These are phyloP conservation scores for Scolopax mira DNA, from an alignment of 2,113 vertebrate genomes.

Conservation along the genomic window DNA sequence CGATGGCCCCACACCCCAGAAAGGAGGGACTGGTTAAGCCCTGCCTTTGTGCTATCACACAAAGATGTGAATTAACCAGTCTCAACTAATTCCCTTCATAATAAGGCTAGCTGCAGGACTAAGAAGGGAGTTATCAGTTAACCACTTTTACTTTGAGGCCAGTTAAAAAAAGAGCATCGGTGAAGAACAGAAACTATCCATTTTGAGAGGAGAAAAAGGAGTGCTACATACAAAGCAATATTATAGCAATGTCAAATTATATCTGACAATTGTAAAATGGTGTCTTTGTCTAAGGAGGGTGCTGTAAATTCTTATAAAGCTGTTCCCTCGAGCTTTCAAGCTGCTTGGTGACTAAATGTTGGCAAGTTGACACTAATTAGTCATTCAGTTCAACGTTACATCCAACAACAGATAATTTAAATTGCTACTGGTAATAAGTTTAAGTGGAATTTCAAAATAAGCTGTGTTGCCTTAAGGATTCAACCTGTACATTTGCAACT, in stretches of 20 bases:
- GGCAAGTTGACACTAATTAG: slow-evolving; percentile 64
- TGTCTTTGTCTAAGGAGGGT: slow-evolving; percentile 35
- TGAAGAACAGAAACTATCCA: neutral
- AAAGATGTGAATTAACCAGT: neutral
- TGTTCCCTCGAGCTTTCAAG: slow-evolving; percentile 50
- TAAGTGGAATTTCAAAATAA: slow-evolving; percentile 54
- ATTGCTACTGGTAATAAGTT: slow-evolving; percentile 60
- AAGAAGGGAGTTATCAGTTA: neutral
- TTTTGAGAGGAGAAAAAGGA: slow-evolving; percentile 21
- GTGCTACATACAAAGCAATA: neutral
- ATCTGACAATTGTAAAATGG: slow-evolving; percentile 56
- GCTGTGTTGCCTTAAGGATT: slow-evolving; percentile 28
- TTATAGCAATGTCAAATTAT: slow-evolving; percentile 58
- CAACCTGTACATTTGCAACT: neutral
- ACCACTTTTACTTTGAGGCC: neutral
- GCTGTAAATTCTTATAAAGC: slow-evolving; percentile 38
- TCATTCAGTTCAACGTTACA: slow-evolving; percentile 53
- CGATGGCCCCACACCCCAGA: neutral
- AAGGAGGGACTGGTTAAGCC: neutral
- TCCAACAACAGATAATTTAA: slow-evolving; percentile 50
- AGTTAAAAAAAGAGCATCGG: neutral
- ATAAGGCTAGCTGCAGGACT: neutral
- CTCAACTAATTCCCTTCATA: neutral
- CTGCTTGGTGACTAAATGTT: slow-evolving; percentile 49
- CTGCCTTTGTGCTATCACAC: neutral